Evolutionary conservation across 2,113 vertebrate genomes (phyloP), one percentile per base, ranked within the genome.

Genomic region (Fulica atra): DNA sequence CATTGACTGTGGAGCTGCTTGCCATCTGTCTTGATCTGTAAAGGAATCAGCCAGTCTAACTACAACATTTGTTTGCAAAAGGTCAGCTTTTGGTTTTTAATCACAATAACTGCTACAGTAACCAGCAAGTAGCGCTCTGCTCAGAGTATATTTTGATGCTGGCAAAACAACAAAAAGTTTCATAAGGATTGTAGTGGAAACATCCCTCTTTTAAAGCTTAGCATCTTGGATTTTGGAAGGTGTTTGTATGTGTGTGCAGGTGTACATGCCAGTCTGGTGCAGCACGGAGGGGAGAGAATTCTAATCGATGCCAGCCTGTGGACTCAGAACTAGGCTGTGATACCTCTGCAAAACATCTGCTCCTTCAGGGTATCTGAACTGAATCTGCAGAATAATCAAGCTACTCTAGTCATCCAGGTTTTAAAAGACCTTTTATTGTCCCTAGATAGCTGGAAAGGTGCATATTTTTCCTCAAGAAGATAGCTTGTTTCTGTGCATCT

Each of bases 241-340:
- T 50, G 14, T 33, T 6, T 54, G 6, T 19, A 0, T 8, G 8
- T 28, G 21, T 1, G 0, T 24, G 26, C 50, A 5, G 36, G 1
- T 23, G 28, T 28, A 1, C 2, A 0, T 78, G 48, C 42, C 60
- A 48, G 2, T 81, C 44, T n/a, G 23, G 9, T 46, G 70, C 35
- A 61, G 33, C 0, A 0, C 1, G 11, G 50, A 35, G 42, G 29
- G 50, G 44, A 38, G 38, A 46, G 11, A 28, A 9, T 3, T 2
- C 15, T 16, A 9, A 1, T 2, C 28, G 35, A 15, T 72, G 48
- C 23, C 60, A 78, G 8, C 44, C 46, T 40, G n/a, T 1, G 1
- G 54, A 59, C 36, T 20, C 28, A 7, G 19, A 72, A 76, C 59
- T 40, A 10, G 40, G 46, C 60, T 6, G 2, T 20, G 46, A 9